phyloP scores from a whole-genome alignment of 2,888 invertebrate genomes.

The Gasteruption jaculator region DNA sequence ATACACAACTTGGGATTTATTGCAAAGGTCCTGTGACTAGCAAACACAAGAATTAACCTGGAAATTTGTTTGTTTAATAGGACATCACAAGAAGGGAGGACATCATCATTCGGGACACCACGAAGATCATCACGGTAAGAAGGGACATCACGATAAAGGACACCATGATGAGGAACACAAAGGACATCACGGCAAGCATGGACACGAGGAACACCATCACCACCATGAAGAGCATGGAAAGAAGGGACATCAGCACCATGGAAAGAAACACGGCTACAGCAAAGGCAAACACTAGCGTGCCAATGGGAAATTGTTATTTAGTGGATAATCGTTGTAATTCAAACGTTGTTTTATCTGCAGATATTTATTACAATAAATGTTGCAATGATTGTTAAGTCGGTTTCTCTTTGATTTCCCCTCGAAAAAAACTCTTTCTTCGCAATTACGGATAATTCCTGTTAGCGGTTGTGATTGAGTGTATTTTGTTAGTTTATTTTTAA shows the following conservation, averaged over 20 bases:
- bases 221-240: constrained; percentile 60
- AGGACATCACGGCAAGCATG: constrained; percentile 60
- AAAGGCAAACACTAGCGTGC: no score
- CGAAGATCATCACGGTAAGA: constrained; percentile 61
- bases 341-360: neutral
- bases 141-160: constrained; percentile 63
- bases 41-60: no score
- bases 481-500: no score
- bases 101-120: constrained; percentile 62
- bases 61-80: no score
- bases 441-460: no score
- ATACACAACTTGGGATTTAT: no score
- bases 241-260: constrained; percentile 59
- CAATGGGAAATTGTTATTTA: constrained; percentile 2
- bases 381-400: constrained; percentile 1
- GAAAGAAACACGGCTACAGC: constrained; percentile 50
- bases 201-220: constrained; percentile 62
- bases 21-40: no score
- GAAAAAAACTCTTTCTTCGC: no score
- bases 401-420: neutral
- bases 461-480: no score
- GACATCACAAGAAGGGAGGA: constrained; percentile 62
- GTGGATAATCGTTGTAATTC: constrained; percentile 1
- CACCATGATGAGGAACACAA: constrained; percentile 64
- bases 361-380: neutral